Evolutionary conservation across 1,140 invertebrate species (phyloP), one percentile per base, ranked within the genome.

Genomic region (Asbolus verrucosus): DNA sequence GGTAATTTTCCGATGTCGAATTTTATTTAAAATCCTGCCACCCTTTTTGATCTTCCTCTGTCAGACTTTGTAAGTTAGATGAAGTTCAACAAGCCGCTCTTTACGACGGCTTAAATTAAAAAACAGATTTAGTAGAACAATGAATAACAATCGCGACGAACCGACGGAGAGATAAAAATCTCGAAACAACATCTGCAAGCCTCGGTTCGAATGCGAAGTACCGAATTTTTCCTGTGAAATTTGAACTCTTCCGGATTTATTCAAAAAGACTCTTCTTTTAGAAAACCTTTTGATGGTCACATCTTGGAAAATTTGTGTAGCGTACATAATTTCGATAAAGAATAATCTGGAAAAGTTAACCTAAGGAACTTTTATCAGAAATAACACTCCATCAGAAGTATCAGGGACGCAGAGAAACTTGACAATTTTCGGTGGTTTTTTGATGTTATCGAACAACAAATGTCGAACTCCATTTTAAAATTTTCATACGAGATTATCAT

Each of bases 1-100:
- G 83, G 89, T 89, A 81, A 78, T 62, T 46, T 39, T 15, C 41
- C 33, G 1, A 27, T 19, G 65, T 68, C 15, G 36, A 30, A 21
- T 30, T 38, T 15, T n/a, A 60, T 30, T 41, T 60, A 46, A 62
- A 41, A 18, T 50, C 15, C 43, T 21, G 18, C 16, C 43, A 50
- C 43, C 43, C 15, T 21, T 50, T 21, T 50, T n/a, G 21, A 21
- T 50, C 43, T 13, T 14, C 8, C 21, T 19, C 43, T 11, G 6
- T 2, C 43, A 2, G 43, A 19, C 8, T 50, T 50, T 9, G 5
- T 21, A 1, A 24, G 19, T 21, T 19, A 11, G 18, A 50, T 6
- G 9, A 21, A 50, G 21, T 50, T 50, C 16, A 50, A 19, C 6
- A 50, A 50, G 19, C 43, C 2, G 19, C 18, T 50, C 15, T 16